Percentiles rank a stretch among this genome's conserved stretches.
phyloP scores from a whole-genome alignment of 2,888 invertebrate genomes.

The Heliconius ethilla region DNA sequence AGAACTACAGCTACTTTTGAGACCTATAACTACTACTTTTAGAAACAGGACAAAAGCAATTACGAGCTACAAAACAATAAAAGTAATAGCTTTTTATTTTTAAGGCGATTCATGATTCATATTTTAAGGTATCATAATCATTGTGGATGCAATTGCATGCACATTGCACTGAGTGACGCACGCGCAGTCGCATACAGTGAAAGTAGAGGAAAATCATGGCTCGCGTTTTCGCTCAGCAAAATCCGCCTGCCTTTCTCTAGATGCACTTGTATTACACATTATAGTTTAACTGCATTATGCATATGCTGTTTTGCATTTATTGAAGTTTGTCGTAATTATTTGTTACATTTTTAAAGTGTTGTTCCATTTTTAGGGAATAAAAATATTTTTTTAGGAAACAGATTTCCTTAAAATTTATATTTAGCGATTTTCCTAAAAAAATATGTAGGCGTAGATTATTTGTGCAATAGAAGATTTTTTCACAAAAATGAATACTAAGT shows the following conservation, averaged over 20 bases:
- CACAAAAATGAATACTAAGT: too few relatives aligned
- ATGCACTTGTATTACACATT: conserved; percentile 17
- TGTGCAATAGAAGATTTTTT: too few relatives aligned
- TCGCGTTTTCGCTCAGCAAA: conserved; percentile 31
- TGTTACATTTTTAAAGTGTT: too few relatives aligned
- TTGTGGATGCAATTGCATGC: conserved; percentile 13
- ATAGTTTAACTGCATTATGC: not conserved
- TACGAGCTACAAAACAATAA: not conserved
- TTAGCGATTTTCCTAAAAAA: too few relatives aligned
- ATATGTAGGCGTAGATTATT: too few relatives aligned
- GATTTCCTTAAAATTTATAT: too few relatives aligned
- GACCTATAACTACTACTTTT: too few relatives aligned
- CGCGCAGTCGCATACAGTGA: conserved; percentile 35
- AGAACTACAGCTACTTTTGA: too few relatives aligned
- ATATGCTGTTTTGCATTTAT: not conserved
- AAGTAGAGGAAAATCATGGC: conserved; percentile 41
- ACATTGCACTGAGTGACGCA: conserved; percentile 26
- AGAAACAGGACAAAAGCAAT: too few relatives aligned
- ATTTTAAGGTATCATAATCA: not conserved
- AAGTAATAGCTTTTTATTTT: not conserved
- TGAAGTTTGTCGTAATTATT: not conserved
- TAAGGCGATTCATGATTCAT: not conserved
- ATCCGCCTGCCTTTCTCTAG: conserved; percentile 38
- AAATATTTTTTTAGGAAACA: too few relatives aligned
- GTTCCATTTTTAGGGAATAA: too few relatives aligned